phyloP scores from a whole-genome alignment of 2,888 invertebrate genomes.

The Allygus modestus region DNA sequence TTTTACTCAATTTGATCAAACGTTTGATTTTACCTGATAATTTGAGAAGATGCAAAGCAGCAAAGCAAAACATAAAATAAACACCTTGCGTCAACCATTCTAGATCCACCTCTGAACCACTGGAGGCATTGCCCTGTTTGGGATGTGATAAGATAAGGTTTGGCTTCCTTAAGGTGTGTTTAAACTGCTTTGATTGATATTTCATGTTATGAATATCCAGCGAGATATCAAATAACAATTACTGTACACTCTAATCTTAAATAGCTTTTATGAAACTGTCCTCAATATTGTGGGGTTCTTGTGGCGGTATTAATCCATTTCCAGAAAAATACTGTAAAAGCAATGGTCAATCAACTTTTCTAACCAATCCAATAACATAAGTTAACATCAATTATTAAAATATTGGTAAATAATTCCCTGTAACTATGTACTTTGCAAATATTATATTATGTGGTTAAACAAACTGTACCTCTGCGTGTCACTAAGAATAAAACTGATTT shows the following conservation, averaged over 20 bases:
- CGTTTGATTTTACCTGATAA: conserved; percentile 24
- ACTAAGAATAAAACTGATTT: no score
- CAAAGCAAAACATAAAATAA: not conserved
- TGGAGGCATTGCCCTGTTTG: not conserved
- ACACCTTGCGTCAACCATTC: not conserved
- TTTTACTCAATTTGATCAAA: no score
- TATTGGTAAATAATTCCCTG: no score
- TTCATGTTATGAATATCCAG: not conserved
- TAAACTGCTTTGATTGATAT: not conserved
- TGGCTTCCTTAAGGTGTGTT: not conserved
- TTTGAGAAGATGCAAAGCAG: not conserved
- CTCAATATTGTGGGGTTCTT: no score
- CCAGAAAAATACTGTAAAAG: no score
- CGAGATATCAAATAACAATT: not conserved
- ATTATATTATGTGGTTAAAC: no score
- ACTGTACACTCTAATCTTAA: not conserved
- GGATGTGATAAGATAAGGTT: not conserved
- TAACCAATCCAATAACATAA: no score
- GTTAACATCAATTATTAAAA: no score
- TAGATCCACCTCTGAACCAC: not conserved
- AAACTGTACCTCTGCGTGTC: no score
- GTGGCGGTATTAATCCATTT: no score
- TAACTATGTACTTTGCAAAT: no score
- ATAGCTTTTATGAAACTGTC: not conserved
- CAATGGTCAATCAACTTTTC: no score